Evolutionary conservation across 2,113 vertebrate genomes (phyloP).

Genomic region (Polypterus bichir): DNA sequence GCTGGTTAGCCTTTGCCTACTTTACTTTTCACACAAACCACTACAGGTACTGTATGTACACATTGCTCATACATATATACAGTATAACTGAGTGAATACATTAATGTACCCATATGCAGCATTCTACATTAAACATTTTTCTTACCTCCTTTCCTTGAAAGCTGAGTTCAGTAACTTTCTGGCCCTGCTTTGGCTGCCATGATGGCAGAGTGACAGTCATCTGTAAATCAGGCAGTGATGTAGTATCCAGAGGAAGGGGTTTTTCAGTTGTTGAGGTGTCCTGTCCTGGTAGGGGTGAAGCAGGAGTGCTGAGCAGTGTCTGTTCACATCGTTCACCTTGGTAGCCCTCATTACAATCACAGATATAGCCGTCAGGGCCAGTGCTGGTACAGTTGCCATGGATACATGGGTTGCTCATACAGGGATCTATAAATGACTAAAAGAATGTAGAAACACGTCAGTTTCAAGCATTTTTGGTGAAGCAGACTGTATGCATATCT

Average conservation of each 20-base stretch:
- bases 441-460: conserved; percentile 35
- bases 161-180: conserved; percentile 70
- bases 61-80: not conserved
- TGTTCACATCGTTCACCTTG: conserved; percentile 65
- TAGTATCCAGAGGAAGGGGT: conserved; percentile 49
- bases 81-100: too few species aligned
- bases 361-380: conserved; percentile 53
- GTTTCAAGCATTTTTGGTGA: conserved; percentile 12
- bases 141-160: conserved; percentile 88
- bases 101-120: too few species aligned
- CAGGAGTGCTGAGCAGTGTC: conserved; percentile 24
- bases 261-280: conserved; percentile 40
- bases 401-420: conserved; percentile 84
- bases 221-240: conserved; percentile 37
- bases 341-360: conserved; percentile 69
- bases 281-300: conserved; percentile 29
- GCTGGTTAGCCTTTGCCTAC: too few species aligned
- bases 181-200: conserved; percentile 77
- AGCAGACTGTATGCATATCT: too few species aligned
- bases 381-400: conserved; percentile 86
- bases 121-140: not conserved
- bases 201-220: conserved; percentile 53
- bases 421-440: conserved; percentile 81
- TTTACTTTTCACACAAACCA: too few species aligned
- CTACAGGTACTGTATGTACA: not conserved